These are phyloP conservation scores for Ophraella communa DNA, from an alignment of 2,888 invertebrate species.

Conservation along the genomic window DNA sequence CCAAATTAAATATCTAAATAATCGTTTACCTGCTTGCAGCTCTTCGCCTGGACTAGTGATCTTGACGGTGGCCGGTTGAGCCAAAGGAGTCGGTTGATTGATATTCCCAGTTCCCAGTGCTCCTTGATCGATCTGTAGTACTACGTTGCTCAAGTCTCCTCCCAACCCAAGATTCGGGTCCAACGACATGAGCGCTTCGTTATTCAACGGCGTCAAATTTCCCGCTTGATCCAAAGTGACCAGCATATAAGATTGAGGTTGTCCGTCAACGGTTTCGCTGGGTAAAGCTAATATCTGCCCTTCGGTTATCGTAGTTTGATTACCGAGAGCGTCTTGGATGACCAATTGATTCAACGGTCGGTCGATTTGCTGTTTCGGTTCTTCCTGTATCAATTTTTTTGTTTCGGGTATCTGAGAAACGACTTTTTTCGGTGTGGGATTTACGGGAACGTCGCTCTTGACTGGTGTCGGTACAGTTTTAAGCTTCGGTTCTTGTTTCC, in stretches of 20 bases:
- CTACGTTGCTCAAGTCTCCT: constrained; percentile 62
- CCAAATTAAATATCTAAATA: no score
- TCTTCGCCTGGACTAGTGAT: constrained; percentile 21
- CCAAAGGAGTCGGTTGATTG: constrained; percentile 18
- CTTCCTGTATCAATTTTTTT: constrained; percentile 22
- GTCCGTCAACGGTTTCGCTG: constrained; percentile 72
- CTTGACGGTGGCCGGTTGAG: constrained; percentile 30
- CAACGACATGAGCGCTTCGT: constrained; percentile 68
- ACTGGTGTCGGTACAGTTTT: constrained; percentile 19
- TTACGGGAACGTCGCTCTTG: not conserved
- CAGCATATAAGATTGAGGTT: constrained; percentile 75
- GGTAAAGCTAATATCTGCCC: constrained; percentile 75
- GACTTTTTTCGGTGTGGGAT: constrained; percentile 5
- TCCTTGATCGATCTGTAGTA: constrained; percentile 63
- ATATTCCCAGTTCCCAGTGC: constrained; percentile 30
- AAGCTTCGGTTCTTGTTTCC: constrained; percentile 36
- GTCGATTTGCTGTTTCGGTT: constrained; percentile 32
- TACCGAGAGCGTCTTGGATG: constrained; percentile 58
- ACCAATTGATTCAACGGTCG: constrained; percentile 56
- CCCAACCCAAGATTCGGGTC: constrained; percentile 62
- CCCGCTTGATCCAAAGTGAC: constrained; percentile 76
- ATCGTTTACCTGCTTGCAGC: constrained; percentile 22
- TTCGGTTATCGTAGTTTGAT: constrained; percentile 62
- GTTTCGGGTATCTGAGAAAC: constrained; percentile 12
- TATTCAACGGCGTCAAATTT: constrained; percentile 74